Evolutionary conservation across 1,140 invertebrate genomes (phyloP).

Genomic region (Ceratosolen solmsi): DNA sequence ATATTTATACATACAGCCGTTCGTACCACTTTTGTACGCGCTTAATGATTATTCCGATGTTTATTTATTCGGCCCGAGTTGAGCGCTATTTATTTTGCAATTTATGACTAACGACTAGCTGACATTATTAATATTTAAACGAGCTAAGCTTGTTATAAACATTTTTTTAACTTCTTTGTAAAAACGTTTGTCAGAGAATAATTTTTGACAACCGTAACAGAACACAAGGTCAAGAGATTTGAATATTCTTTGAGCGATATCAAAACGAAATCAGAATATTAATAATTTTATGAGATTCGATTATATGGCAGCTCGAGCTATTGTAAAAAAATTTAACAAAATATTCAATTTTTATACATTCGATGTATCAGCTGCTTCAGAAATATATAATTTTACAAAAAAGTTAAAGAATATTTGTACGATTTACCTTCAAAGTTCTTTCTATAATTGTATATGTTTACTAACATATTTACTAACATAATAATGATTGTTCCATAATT

Average conservation of each 20-base stretch:
- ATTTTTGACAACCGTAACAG: not conserved
- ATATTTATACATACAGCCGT: not conserved
- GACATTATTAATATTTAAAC: conserved; percentile 2
- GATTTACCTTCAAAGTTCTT: no score
- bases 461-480: no score
- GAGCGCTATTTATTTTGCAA: not conserved
- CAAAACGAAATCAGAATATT: not conserved
- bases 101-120: not conserved
- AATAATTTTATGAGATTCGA: not conserved
- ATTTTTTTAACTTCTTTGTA: not conserved
- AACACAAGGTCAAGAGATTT: not conserved
- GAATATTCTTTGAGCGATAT: not conserved
- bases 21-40: not conserved
- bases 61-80: conserved; percentile 1
- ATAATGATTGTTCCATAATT: no score
- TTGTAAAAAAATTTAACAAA: no score
- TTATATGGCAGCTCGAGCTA: not conserved
- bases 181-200: not conserved
- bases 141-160: not conserved
- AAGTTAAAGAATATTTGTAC: no score
- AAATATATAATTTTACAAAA: no score
- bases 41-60: conserved; percentile 9
- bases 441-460: no score
- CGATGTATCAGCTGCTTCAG: no score
- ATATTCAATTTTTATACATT: no score